Evolutionary conservation across 2,888 invertebrate species (phyloP), one percentile per base, ranked within the genome.

Genomic region (Drosophila subquinaria): DNA sequence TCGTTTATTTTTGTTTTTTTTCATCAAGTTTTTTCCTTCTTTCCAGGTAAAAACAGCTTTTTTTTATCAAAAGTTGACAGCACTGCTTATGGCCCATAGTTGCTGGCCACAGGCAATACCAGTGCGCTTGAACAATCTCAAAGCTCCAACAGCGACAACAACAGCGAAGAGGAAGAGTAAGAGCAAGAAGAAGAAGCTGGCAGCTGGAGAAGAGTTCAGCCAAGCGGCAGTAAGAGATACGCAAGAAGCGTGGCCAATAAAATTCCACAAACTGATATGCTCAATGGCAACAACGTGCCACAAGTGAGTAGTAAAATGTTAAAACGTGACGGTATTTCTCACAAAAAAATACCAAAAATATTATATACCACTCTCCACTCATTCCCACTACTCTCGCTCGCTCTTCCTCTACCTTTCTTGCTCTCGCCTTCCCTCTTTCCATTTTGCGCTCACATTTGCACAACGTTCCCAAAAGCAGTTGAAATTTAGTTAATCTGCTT

Each of bases 161-260:
- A 10, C 15, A 55, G 11, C 45, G 38, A 30, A 27, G 27, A 27
- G 27, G 33, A 45, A 30, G 47, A 15, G 30, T 17, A 36, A 11
- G 33, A 17, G 23, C 40, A 57, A 11, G 35, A 15, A 15, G 11
- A 15, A n/a, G 59, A 38, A 36, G 20, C 38, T 48, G 36, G 36
- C 47, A 47, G 55, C 62, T 43, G 17, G 1, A 15, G 42, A 23
- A 27, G 27, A 55, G 55, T 11, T 52, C 23, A 52, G 51, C 30
- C 35, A 8, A 33, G n/a, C 35, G 61, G 43, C 15, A 4, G 47
- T 10, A 64, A 61, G 42, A 66, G 87, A 64, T 70, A 73, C 70
- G 82, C 81, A 78, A 82, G 80, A 80, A 88, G 88, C 88, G 87
- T 88, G 90, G 82, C 89, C 88, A 88, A 90, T 89, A 90, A 90